Conservation (phyloP, 1,140 invertebrate genomes). For the Drosophila burlai region DNA sequence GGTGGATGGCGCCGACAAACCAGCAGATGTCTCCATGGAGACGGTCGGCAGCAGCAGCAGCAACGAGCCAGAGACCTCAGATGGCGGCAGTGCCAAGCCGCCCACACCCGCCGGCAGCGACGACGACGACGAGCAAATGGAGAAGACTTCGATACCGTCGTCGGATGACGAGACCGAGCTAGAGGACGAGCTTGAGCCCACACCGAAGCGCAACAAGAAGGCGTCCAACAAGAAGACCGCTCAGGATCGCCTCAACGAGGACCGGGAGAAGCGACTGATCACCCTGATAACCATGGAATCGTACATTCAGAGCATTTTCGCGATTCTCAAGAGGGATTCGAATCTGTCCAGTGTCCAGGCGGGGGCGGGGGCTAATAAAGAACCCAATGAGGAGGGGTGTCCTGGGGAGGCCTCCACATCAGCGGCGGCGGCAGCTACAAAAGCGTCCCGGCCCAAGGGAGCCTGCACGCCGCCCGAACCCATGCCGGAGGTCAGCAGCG, state of each 20-base stretch:
- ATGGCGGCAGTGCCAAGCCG: slow-evolving; percentile 32
- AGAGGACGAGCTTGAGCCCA: slow-evolving; percentile 72
- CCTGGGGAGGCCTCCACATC: slow-evolving; percentile 63
- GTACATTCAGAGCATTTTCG: slow-evolving; percentile 78
- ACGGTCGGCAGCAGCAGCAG: slow-evolving; percentile 10
- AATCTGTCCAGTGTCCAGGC: slow-evolving; percentile 17
- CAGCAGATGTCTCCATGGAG: slow-evolving; percentile 54
- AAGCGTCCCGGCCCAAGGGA: slow-evolving; percentile 43
- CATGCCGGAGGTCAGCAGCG: slow-evolving; percentile 33
- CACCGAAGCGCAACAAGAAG: slow-evolving; percentile 72
- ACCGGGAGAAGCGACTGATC: slow-evolving; percentile 72
- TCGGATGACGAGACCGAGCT: slow-evolving; percentile 74
- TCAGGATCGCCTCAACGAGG: slow-evolving; percentile 74
- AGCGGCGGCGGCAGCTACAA: slow-evolving; percentile 35
- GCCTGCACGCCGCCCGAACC: slow-evolving; percentile 62
- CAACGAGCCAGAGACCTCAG: slow-evolving; percentile 5
- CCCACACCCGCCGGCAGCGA: slow-evolving; percentile 40
- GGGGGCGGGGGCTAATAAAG: slow-evolving; percentile 27
- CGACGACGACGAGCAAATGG: slow-evolving; percentile 66
- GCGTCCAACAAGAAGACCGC: slow-evolving; percentile 72
- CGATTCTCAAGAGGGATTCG: slow-evolving; percentile 71
- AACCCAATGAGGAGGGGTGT: slow-evolving; percentile 46
- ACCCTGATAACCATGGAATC: slow-evolving; percentile 76
- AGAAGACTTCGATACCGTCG: slow-evolving; percentile 55
- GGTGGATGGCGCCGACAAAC: slow-evolving; percentile 37